phyloP scores from a whole-genome alignment of 2,113 vertebrate genomes.

The Indicator indicator region DNA sequence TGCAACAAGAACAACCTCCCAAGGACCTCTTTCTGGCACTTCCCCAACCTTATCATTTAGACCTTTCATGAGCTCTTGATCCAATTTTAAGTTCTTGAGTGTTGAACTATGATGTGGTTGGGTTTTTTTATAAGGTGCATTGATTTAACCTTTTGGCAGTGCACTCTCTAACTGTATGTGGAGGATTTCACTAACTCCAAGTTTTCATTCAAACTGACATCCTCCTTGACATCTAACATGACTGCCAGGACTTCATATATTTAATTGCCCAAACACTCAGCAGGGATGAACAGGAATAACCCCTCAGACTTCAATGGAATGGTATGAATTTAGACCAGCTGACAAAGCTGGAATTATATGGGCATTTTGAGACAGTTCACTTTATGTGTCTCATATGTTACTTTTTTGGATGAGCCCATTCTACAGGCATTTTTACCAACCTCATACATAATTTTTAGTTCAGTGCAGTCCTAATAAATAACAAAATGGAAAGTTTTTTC shows the following conservation, averaged over 20 bases:
- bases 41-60: background rate
- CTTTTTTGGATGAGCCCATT: background rate
- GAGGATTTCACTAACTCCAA: background rate
- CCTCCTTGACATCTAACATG: slow-evolving; percentile 25
- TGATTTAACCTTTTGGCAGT: slow-evolving; percentile 8
- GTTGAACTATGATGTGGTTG: background rate
- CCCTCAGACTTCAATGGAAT: background rate
- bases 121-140: background rate
- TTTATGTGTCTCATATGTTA: background rate
- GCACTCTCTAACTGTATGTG: background rate
- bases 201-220: background rate
- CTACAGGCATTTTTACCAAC: background rate
- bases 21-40: background rate
- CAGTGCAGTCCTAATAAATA: background rate
- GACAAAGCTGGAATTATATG: background rate
- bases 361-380: background rate
- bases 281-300: background rate
- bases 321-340: background rate
- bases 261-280: slow-evolving; percentile 26
- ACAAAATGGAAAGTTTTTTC: background rate
- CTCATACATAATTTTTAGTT: background rate
- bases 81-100: slow-evolving; percentile 8
- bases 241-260: background rate
- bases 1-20: background rate
- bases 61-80: slow-evolving; percentile 20